Conservation (phyloP, 2,797 vertebrate species). For the Oceanodroma leucorhoa region DNA sequence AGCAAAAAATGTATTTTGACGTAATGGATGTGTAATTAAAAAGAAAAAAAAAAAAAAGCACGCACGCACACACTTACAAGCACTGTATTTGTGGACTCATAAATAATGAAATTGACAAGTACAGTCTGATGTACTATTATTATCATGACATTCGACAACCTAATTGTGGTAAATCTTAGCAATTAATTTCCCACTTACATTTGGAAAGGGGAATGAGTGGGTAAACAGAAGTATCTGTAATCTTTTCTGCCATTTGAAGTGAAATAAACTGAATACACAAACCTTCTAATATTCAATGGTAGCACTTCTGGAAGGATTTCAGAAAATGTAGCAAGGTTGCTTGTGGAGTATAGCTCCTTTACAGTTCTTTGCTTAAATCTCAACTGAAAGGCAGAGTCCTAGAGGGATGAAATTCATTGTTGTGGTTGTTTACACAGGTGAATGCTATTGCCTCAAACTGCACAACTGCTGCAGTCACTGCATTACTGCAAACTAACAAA, state of each 20-base stretch:
- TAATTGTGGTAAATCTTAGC: not conserved
- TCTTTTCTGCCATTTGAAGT: not conserved
- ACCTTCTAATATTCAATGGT: not conserved
- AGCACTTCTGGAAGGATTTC: not conserved
- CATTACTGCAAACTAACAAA: not conserved
- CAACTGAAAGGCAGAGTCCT: not conserved
- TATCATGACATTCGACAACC: not conserved
- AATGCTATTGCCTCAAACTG: not conserved
- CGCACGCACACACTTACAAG: not conserved
- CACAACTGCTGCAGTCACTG: not conserved
- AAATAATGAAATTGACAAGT: not conserved
- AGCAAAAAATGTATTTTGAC: constrained; percentile 16
- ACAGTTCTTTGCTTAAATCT: not conserved
- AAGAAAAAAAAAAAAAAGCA: not conserved
- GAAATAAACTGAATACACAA: not conserved
- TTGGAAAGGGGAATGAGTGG: not conserved
- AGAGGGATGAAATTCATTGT: not conserved
- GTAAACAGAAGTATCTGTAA: not conserved
- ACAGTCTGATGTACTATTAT: not conserved
- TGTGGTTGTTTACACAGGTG: not conserved
- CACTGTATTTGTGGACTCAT: not conserved
- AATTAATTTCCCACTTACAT: not conserved
- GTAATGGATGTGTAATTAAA: not conserved
- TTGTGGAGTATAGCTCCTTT: not conserved
- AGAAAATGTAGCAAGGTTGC: not conserved